Conservation (phyloP, 2,888 invertebrate species). For the Ormyrus pomaceus region DNA sequence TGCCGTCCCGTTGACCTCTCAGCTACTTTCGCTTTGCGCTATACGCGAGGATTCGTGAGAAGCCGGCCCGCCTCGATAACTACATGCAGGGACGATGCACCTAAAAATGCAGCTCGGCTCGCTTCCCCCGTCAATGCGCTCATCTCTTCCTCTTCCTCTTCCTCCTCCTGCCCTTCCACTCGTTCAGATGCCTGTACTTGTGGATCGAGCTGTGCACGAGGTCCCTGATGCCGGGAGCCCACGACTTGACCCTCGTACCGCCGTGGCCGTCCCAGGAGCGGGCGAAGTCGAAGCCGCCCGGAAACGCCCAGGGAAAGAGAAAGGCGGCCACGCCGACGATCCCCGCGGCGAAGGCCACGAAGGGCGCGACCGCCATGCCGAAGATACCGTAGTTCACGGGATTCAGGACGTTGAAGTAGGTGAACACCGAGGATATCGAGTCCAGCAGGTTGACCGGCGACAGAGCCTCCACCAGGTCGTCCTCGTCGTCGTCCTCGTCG, state of each 20-base stretch:
- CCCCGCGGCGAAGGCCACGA: conserved; percentile 80
- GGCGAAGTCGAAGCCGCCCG: conserved; percentile 74
- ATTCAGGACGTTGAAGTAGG: conserved; percentile 78
- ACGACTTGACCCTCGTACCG: conserved; percentile 57
- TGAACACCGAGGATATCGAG: conserved; percentile 77
- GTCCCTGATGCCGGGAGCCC: conserved; percentile 63
- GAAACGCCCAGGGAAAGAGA: conserved; percentile 81
- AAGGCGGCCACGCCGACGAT: conserved; percentile 80
- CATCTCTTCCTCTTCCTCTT: conserved; percentile 66
- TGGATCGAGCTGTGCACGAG: conserved; percentile 64
- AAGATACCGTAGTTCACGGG: conserved; percentile 80
- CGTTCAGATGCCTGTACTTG: conserved; percentile 65
- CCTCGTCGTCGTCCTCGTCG: conserved; percentile 76
- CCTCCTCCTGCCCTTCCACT: conserved; percentile 70
- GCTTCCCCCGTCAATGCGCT: background rate
- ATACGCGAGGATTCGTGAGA: background rate
- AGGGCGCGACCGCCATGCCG: conserved; percentile 80
- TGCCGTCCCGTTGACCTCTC: background rate
- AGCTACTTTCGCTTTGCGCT: background rate
- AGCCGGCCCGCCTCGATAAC: background rate
- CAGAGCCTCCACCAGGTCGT: conserved; percentile 74
- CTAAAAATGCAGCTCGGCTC: background rate
- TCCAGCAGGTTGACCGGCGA: conserved; percentile 75
- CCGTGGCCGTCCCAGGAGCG: conserved; percentile 57
- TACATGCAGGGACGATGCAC: background rate